phyloP scores from a whole-genome alignment of 1,140 invertebrate genomes.

The Calliphora vicina region DNA sequence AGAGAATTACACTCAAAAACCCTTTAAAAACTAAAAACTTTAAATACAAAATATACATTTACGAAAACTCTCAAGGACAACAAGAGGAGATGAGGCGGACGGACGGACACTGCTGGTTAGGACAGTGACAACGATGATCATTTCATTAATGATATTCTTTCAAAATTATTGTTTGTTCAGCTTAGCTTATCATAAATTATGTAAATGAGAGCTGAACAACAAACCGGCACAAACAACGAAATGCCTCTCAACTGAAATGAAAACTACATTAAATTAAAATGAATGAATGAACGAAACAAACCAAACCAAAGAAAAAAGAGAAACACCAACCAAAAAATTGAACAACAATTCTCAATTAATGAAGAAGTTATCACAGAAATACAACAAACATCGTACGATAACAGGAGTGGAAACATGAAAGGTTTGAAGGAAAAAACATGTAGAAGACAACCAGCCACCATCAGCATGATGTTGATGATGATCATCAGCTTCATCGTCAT shows the following conservation, averaged over 20 bases:
- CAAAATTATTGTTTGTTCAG: conserved; percentile 61
- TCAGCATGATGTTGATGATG: background rate
- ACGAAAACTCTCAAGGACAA: conserved; percentile 8
- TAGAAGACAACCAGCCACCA: background rate
- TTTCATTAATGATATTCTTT: conserved; percentile 62
- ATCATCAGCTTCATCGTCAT: background rate
- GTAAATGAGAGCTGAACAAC: conserved; percentile 51
- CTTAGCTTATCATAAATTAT: conserved; percentile 62
- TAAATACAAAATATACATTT: background rate
- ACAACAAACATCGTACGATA: background rate
- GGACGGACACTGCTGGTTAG: no score
- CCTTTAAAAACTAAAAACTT: conserved; percentile 14
- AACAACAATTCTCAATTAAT: conserved; percentile 62
- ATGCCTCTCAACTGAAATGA: background rate
- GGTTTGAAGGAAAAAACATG: background rate
- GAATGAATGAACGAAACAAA: background rate
- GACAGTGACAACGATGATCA: conserved; percentile 37
- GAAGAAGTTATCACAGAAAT: conserved; percentile 42
- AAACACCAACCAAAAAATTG: conserved; percentile 51
- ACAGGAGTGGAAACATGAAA: conserved; percentile 21
- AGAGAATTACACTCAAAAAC: conserved; percentile 9
- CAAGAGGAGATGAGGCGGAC: no score
- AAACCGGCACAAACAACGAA: background rate
- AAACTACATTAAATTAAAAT: background rate
- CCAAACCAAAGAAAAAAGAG: conserved; percentile 41